phyloP scores from a whole-genome alignment of 2,113 vertebrate genomes.

The Gavia stellata region DNA sequence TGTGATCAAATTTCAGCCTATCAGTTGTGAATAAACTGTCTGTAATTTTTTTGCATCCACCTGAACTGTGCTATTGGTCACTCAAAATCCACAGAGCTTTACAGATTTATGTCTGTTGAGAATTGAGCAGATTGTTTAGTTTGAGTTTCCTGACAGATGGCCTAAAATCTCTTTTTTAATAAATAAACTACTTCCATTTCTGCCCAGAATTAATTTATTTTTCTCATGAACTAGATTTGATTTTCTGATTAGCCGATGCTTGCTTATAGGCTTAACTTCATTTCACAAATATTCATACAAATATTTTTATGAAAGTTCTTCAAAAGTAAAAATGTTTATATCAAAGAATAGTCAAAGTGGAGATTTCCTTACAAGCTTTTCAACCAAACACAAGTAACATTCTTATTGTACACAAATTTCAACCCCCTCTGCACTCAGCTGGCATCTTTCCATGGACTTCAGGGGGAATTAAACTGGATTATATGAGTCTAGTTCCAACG shows the following conservation, averaged over 20 bases:
- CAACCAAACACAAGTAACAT: not conserved
- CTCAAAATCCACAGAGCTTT: not conserved
- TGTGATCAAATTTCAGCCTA: not conserved
- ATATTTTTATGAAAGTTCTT: not conserved
- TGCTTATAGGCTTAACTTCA: not conserved
- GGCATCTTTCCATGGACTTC: not conserved
- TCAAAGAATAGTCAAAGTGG: not conserved
- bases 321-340: not conserved
- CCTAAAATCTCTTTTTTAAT: conserved; percentile 1
- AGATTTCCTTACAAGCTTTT: not conserved
- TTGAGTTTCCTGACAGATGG: conserved; percentile 27
- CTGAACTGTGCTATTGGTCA: not conserved
- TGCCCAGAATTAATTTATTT: conserved; percentile 10
- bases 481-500: not conserved
- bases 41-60: not conserved
- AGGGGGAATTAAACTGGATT: not conserved
- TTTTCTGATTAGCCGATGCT: not conserved
- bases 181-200: not conserved
- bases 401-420: not conserved
- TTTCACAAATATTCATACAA: not conserved
- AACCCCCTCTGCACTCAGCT: not conserved
- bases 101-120: not conserved
- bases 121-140: not conserved
- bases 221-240: not conserved
- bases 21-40: not conserved